Base-by-base conservation (phyloP, 2,797 vertebrate genomes). In the Rhinatrema bivittatum region DNA sequence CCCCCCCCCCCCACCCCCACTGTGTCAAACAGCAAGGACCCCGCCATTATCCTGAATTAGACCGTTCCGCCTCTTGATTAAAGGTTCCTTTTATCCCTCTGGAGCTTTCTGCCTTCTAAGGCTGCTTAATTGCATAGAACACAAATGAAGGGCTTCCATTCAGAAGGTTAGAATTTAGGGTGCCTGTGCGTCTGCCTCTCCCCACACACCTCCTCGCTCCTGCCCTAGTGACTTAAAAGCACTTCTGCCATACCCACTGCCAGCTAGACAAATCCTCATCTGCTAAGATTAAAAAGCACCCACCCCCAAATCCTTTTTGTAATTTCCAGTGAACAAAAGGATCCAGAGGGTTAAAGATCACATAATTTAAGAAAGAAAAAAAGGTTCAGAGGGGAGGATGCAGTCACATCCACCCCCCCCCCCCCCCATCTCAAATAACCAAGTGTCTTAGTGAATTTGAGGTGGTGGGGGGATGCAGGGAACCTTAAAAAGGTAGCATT, bases 181-280 rank as follows among this genome's bases (percentile, higher is more conserved):
- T 83, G 84, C 78, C 85, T 69, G 70, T 46, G 65, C 72, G 86
- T 84, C 85, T 86, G 78, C 82, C 46, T 61, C n/a, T n/a, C n/a
- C n/a, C 76, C 65, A 20, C 65, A 62, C 72, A 70, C 60, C 54
- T 61, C 53, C 67, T 50, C 26, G 40, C 32, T 39, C 36, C 58
- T 33, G 37, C 40, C 34, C 34, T 15, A 42, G 42, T 41, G 53
- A 49, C 46, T 32, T 15, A 47, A 52, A 33, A 60, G 51, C 16
- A 32, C 49, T 69, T 36, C n/a, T 35, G 39, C 50, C 42, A 49
- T 43, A 56, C n/a, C 29, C 6, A 30, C 39, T 27, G 6, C 48
- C 53, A 37, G 51, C 35, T 60, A 56, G 48, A 62, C 66, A 63
- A 64, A 38, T 23, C 32, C 45, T 49, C 51, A 25, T 32, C 36